phyloP scores from a whole-genome alignment of 2,888 invertebrate species.

The Mythimna albipuncta region DNA sequence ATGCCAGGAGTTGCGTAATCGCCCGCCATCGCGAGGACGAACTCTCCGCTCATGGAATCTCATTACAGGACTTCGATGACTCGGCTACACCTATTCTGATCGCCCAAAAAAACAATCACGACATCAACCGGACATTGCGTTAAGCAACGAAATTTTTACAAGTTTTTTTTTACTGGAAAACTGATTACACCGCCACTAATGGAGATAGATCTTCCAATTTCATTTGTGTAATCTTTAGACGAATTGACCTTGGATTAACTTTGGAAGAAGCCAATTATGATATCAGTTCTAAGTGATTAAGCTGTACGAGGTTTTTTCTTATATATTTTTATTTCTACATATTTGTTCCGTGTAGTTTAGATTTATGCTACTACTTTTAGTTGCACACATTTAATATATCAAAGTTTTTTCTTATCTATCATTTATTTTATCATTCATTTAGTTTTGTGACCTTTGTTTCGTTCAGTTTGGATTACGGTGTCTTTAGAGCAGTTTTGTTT shows the following conservation, averaged over 20 bases:
- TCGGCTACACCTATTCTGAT: conserved; percentile 61
- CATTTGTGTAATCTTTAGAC: conserved; percentile 43
- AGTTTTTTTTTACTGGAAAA: conserved; percentile 36
- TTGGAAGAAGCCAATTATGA: conserved; percentile 41
- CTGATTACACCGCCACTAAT: conserved; percentile 43
- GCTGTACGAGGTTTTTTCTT: conserved; percentile 31
- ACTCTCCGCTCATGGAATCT: conserved; percentile 71
- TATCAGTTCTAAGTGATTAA: conserved; percentile 40
- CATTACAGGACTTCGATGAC: conserved; percentile 74
- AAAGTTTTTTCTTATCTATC: background rate
- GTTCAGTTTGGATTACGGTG: background rate
- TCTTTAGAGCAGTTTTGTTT: background rate
- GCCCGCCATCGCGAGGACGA: conserved; percentile 76
- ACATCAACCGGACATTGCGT: conserved; percentile 60
- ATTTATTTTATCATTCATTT: background rate
- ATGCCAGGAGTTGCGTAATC: conserved; percentile 65
- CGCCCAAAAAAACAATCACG: conserved; percentile 49
- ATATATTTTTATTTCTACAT: conserved; percentile 25
- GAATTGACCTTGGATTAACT: conserved; percentile 44
- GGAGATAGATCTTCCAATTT: conserved; percentile 54
- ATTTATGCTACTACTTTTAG: conserved; percentile 36
- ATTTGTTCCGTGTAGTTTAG: conserved; percentile 42
- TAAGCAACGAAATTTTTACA: conserved; percentile 36
- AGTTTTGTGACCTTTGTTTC: conserved; percentile 3
- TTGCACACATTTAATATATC: background rate